Evolutionary conservation across 2,797 vertebrate species (phyloP), one percentile per base, ranked within the genome.

Genomic region (Eupleurogrammus muticus): DNA sequence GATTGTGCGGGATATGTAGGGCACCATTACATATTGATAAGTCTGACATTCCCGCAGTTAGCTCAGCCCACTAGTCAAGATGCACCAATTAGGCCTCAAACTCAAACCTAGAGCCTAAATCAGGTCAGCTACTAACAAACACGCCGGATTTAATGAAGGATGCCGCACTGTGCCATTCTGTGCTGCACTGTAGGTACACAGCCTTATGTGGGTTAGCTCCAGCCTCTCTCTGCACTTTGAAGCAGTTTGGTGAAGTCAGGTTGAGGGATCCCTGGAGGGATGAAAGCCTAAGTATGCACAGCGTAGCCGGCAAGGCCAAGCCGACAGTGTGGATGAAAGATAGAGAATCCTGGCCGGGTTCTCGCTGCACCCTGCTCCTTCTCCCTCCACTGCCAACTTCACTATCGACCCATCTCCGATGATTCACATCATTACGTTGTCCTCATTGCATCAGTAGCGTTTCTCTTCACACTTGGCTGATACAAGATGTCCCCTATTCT

Each of bases 191-290:
- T 62, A 62, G 76, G 85, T 81, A 24, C 65, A 73, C 82, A 70
- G 83, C 78, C 72, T 63, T 90, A 90, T 90, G 79, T 92, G 87
- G 87, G 89, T 91, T 90, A 89, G 75, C 79, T 74, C 72, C 80
- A 87, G 81, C 79, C 60, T 76, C 82, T 76, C 82, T 74, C 80
- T 77, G 68, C 63, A 84, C 85, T 87, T 90, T 89, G 83, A 89
- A 87, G 86, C 89, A 87, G 83, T 88, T 87, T 81, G 85, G 75
- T 78, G 82, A 84, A 91, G 88, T 90, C 83, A 86, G 88, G 85
- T 87, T 85, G 85, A 84, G 79, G 80, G 53, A 70, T 86, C 82
- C 87, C 75, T 20, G 23, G 66, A 64, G 84, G 54, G 58, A 73
- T 59, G 68, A 76, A 75, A 73, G 68, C 68, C 76, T 68, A 77